Evolutionary conservation across 2,888 invertebrate genomes (phyloP).

Genomic region (Ophion costatus): DNA sequence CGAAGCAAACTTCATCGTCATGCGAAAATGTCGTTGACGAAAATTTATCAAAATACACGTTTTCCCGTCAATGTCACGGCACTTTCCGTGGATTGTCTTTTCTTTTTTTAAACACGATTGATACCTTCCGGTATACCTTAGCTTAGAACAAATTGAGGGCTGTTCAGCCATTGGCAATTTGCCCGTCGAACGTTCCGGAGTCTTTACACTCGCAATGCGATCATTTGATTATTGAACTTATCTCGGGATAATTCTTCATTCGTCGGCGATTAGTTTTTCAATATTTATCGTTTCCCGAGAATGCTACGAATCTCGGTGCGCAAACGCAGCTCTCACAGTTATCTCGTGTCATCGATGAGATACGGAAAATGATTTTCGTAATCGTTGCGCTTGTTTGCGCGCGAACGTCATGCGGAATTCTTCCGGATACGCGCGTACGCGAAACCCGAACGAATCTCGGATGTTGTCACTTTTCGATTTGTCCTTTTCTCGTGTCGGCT

Average conservation of each 20-base stretch:
- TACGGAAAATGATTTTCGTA: background rate
- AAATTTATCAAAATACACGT: too few species aligned
- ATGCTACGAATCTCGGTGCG: background rate
- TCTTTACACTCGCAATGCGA: background rate
- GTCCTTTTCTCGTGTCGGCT: conserved; percentile 2
- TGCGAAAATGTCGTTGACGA: too few species aligned
- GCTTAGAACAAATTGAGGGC: too few species aligned
- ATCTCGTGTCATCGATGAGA: background rate
- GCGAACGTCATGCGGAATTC: background rate
- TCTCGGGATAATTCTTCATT: background rate
- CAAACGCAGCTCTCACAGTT: background rate
- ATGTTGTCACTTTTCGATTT: background rate
- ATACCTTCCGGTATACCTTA: too few species aligned
- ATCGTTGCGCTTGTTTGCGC: background rate
- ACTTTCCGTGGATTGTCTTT: too few species aligned
- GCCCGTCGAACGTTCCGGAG: background rate
- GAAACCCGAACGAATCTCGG: background rate
- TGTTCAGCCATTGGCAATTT: background rate
- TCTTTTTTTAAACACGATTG: too few species aligned
- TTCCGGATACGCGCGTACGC: background rate
- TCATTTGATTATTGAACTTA: background rate
- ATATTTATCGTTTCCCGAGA: background rate
- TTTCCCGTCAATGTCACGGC: too few species aligned
- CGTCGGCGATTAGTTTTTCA: background rate
- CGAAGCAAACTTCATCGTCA: too few species aligned